Evolutionary conservation across 2,113 vertebrate genomes (phyloP).

Genomic region (Myocastor coypus): DNA sequence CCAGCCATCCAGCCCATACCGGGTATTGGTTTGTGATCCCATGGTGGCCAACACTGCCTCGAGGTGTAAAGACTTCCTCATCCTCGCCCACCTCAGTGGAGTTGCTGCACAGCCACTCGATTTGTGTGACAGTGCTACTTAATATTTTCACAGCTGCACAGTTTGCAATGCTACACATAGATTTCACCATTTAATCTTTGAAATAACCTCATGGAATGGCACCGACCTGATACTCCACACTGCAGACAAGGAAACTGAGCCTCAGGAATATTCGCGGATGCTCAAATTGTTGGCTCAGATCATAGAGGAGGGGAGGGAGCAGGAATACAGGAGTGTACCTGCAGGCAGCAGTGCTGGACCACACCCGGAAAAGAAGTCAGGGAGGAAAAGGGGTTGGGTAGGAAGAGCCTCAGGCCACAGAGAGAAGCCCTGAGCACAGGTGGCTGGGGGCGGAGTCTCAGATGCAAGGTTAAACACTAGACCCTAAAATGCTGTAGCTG

Average conservation of each 20-base stretch:
- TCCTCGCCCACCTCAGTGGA: neutral
- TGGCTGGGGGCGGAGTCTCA: neutral
- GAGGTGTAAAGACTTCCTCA: neutral
- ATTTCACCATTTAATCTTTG: neutral
- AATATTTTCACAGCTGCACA: rapidly evolving
- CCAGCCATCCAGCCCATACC: too few species aligned
- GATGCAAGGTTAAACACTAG: neutral
- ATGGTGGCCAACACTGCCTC: neutral
- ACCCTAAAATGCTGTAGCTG: neutral
- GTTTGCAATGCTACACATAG: rapidly evolving
- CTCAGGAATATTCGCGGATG: rapidly evolving
- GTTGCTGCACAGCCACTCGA: too few species aligned
- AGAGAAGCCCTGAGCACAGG: neutral
- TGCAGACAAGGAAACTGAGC: neutral
- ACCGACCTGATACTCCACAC: neutral
- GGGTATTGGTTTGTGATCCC: neutral
- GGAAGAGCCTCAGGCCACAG: too few species aligned
- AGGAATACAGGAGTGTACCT: neutral
- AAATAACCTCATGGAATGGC: neutral
- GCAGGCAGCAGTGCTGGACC: too few species aligned
- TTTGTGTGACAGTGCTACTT: rapidly evolving
- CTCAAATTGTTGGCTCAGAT: neutral
- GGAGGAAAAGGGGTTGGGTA: neutral
- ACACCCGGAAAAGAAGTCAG: neutral
- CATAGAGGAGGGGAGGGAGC: neutral